Conservation (phyloP, 2,888 invertebrate genomes). For the Heteropelma amictum region DNA sequence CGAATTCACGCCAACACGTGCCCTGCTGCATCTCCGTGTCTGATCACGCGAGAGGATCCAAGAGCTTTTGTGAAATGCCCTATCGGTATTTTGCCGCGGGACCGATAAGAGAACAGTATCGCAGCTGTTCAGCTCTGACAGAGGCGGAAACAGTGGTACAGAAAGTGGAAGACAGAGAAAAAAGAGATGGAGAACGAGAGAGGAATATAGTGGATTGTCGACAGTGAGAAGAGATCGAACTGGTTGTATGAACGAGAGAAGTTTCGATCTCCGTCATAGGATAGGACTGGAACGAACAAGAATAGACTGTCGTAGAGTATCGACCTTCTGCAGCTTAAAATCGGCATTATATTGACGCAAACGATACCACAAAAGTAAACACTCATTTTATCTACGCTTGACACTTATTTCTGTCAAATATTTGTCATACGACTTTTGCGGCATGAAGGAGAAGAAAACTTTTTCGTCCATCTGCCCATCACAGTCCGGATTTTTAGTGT, state of each 20-base stretch:
- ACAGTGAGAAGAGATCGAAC: background rate
- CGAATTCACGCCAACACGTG: background rate
- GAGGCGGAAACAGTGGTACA: background rate
- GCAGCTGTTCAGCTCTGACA: background rate
- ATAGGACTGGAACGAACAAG: conserved; percentile 43
- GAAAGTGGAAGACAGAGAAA: background rate
- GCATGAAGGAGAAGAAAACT: too few relatives aligned
- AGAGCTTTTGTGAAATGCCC: conserved; percentile 43
- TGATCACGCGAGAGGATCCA: conserved; percentile 39
- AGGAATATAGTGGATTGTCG: background rate
- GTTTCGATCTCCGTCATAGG: too few relatives aligned
- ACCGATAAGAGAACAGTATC: conserved; percentile 49
- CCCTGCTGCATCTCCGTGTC: conserved; percentile 11
- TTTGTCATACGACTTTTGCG: too few relatives aligned
- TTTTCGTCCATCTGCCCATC: too few relatives aligned
- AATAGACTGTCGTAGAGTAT: conserved; percentile 33
- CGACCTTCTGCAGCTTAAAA: too few relatives aligned
- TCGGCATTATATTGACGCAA: too few relatives aligned
- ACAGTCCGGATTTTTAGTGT: too few relatives aligned
- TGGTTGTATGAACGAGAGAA: conserved; percentile 5
- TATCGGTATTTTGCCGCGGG: conserved; percentile 48
- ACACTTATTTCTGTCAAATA: too few relatives aligned
- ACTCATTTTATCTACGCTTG: too few relatives aligned
- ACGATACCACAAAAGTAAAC: too few relatives aligned
- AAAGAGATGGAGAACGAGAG: background rate